Conservation (phyloP, 1,140 invertebrate species). For the Leptinotarsa defecta region DNA sequence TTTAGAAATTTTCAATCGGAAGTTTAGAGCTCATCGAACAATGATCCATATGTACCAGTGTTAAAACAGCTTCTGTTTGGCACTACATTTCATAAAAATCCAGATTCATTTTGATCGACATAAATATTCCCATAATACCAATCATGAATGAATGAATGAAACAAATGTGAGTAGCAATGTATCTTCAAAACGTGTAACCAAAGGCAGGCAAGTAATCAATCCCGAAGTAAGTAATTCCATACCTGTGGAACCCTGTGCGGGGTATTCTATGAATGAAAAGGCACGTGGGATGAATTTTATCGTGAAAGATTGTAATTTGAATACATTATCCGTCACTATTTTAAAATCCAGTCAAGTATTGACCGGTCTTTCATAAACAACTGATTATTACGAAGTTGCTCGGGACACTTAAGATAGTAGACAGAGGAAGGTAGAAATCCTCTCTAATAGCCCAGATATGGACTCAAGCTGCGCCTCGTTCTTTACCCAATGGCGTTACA, state of each 20-base stretch:
- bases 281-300: conserved; percentile 22
- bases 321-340: conserved; percentile 26
- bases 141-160: too few species aligned
- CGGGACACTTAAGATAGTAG: conserved; percentile 20
- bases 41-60: too few species aligned
- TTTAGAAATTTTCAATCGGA: too few species aligned
- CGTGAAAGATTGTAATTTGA: conserved; percentile 26
- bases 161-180: too few species aligned
- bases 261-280: conserved; percentile 23
- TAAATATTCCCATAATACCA: too few species aligned
- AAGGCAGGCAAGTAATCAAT: too few species aligned
- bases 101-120: too few species aligned
- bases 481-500: conserved; percentile 20
- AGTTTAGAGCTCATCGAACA: too few species aligned
- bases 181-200: too few species aligned
- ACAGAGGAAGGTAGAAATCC: conserved; percentile 24
- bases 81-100: too few species aligned
- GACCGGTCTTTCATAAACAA: conserved; percentile 27
- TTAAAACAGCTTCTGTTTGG: too few species aligned
- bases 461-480: conserved; percentile 20
- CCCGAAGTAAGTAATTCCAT: not conserved
- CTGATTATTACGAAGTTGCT: conserved; percentile 26
- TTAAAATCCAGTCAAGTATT: conserved; percentile 24
- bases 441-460: conserved; percentile 28
- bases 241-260: conserved; percentile 10